Evolutionary conservation across 2,888 invertebrate species (phyloP).

Genomic region (Dascillus cervinus): DNA sequence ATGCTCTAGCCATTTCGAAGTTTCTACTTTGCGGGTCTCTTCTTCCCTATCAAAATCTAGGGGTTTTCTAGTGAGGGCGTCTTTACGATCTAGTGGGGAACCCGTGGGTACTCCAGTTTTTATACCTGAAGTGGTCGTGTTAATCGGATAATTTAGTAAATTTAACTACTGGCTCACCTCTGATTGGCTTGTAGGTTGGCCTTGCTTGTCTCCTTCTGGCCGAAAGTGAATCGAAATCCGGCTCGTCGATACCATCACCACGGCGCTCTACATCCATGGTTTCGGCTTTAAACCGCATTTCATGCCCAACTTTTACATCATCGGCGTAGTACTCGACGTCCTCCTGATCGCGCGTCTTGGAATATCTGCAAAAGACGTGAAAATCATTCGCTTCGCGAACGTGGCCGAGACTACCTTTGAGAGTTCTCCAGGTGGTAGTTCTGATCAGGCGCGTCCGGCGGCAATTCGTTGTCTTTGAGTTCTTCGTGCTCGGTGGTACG

Average conservation of each 20-base stretch:
- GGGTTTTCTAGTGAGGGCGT: constrained; percentile 72
- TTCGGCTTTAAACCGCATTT: constrained; percentile 73
- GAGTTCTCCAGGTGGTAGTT: constrained; percentile 46
- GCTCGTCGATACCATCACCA: constrained; percentile 60
- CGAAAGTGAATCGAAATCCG: constrained; percentile 73
- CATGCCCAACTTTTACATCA: constrained; percentile 71
- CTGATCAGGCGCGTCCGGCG: constrained; percentile 49
- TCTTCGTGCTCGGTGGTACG: constrained; percentile 79
- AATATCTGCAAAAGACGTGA: constrained; percentile 39
- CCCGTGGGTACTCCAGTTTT: constrained; percentile 23
- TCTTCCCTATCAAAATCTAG: constrained; percentile 82
- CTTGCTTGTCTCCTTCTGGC: constrained; percentile 57
- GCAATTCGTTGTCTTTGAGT: constrained; percentile 70
- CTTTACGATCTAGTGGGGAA: constrained; percentile 60
- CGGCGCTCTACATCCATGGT: constrained; percentile 72
- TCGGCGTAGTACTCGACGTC: constrained; percentile 77
- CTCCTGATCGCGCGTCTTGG: constrained; percentile 71
- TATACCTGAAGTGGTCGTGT: constrained; percentile 23
- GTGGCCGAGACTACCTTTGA: constrained; percentile 29
- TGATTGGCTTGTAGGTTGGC: constrained; percentile 4
- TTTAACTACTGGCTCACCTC: too few relatives aligned
- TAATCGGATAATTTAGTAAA: too few relatives aligned
- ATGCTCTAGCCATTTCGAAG: constrained; percentile 84
- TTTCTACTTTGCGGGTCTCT: constrained; percentile 81
- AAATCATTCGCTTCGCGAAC: neutral